Conservation (phyloP, 2,113 vertebrate species). For the Protomyctophum bolini region DNA sequence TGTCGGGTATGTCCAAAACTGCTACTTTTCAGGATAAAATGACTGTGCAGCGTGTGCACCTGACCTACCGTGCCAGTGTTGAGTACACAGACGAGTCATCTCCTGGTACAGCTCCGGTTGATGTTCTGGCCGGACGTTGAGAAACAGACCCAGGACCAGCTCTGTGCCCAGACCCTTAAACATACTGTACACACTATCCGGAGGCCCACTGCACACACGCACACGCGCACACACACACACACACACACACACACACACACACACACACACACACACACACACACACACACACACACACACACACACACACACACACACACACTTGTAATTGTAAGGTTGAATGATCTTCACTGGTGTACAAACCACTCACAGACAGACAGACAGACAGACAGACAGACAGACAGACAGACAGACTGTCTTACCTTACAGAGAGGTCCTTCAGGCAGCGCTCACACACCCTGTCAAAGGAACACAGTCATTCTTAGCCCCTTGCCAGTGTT, state of each 20-base stretch:
- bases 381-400: neutral
- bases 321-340: neutral
- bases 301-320: conserved; percentile 15
- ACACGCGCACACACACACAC: too few relatives aligned
- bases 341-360: too few relatives aligned
- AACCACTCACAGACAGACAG: neutral
- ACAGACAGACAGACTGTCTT: conserved; percentile 11
- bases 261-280: neutral
- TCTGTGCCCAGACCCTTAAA: conserved; percentile 70
- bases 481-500: too few relatives aligned
- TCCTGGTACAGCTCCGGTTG: conserved; percentile 65
- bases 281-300: conserved; percentile 18
- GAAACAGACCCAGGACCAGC: conserved; percentile 72
- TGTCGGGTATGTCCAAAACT: too few relatives aligned
- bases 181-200: conserved; percentile 57
- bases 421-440: conserved; percentile 65
- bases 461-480: conserved; percentile 1
- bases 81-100: conserved; percentile 68
- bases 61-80: conserved; percentile 71
- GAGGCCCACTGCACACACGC: conserved; percentile 35
- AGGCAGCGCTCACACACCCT: conserved; percentile 67
- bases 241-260: too few relatives aligned
- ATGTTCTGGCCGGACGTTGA: conserved; percentile 66
- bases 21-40: too few relatives aligned
- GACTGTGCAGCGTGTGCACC: neutral